Evolutionary conservation across 2,888 invertebrate species (phyloP).

Genomic region (Meiosimyza platycephala): DNA sequence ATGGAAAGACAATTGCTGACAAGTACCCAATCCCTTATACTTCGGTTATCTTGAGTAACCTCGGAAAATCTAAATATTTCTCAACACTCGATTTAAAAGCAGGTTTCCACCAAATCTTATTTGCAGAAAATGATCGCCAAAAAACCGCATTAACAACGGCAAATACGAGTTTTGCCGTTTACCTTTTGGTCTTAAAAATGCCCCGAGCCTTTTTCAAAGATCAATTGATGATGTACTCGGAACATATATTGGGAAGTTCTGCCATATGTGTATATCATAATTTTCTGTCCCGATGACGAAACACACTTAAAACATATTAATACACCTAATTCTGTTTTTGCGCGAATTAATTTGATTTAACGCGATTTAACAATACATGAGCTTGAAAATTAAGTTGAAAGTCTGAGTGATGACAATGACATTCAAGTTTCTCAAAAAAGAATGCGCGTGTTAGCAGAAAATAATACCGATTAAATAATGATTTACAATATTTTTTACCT

Average conservation of each 20-base stretch:
- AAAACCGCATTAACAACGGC: slow-evolving; percentile 35
- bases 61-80: slow-evolving; percentile 32
- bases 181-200: slow-evolving; percentile 28
- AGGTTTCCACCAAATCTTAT: slow-evolving; percentile 32
- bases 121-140: slow-evolving; percentile 33
- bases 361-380: too few relatives aligned
- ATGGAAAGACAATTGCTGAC: slow-evolving; percentile 53
- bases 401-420: too few relatives aligned
- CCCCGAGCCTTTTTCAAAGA: slow-evolving; percentile 36
- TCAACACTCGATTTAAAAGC: slow-evolving; percentile 32
- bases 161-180: slow-evolving; percentile 38
- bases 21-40: slow-evolving; percentile 24
- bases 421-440: too few relatives aligned
- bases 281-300: slow-evolving; percentile 26
- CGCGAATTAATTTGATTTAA: too few relatives aligned
- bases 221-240: slow-evolving; percentile 35
- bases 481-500: too few relatives aligned
- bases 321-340: too few relatives aligned
- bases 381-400: too few relatives aligned
- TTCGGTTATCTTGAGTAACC: slow-evolving; percentile 15
- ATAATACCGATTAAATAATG: too few relatives aligned
- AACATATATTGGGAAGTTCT: slow-evolving; percentile 34
- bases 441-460: too few relatives aligned
- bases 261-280: slow-evolving; percentile 33
- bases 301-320: slow-evolving; percentile 17